phyloP scores from a whole-genome alignment of 2,888 invertebrate genomes.

The Nephrotoma appendiculata region DNA sequence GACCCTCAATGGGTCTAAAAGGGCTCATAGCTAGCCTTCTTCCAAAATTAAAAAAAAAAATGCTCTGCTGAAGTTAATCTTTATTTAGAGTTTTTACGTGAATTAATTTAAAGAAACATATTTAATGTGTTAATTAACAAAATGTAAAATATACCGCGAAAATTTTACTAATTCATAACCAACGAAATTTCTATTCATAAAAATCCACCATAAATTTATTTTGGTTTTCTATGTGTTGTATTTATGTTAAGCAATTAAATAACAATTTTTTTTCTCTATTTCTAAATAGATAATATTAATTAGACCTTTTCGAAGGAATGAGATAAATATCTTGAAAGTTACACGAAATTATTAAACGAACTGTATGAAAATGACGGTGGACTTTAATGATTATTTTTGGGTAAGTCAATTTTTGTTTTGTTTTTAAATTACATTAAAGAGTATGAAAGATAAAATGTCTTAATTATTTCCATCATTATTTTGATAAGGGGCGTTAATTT shows the following conservation, averaged over 20 bases:
- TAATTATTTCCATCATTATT: no score
- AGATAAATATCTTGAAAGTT: background rate
- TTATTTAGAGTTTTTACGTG: no score
- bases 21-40: no score
- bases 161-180: background rate
- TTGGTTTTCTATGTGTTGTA: background rate
- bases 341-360: background rate
- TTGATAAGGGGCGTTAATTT: no score
- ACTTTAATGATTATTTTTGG: conserved; percentile 34
- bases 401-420: conserved; percentile 17
- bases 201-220: background rate
- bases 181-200: background rate
- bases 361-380: conserved; percentile 30
- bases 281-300: background rate
- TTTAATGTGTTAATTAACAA: no score
- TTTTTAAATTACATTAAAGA: no score
- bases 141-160: background rate
- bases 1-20: no score
- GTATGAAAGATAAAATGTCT: no score
- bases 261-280: background rate
- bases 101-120: no score
- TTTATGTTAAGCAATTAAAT: background rate
- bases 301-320: background rate
- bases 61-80: no score
- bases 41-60: no score